These are phyloP conservation scores for Steinernema hermaphroditum DNA, from an alignment of 2,888 invertebrate genomes.

Conservation along the genomic window DNA sequence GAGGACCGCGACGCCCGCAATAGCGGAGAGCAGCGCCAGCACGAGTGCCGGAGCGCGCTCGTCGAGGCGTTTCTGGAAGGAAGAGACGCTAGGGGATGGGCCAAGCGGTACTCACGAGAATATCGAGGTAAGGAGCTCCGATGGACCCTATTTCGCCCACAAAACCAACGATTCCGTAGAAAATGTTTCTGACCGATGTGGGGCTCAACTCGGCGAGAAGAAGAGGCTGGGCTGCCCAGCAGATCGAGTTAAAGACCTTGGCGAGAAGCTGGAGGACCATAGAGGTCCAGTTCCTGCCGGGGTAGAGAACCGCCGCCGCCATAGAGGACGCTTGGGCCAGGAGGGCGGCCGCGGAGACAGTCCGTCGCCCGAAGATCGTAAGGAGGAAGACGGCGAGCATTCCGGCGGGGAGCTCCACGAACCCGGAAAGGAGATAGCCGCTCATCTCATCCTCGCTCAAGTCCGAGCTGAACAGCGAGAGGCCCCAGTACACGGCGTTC, in stretches of 20 bases:
- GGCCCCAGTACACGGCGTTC: slow-evolving; percentile 64
- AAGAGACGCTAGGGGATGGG: no score
- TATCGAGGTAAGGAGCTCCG: slow-evolving; percentile 60
- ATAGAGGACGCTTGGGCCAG: slow-evolving; percentile 42
- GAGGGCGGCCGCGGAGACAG: slow-evolving; percentile 43
- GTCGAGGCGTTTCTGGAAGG: slow-evolving; percentile 46
- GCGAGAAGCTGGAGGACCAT: slow-evolving; percentile 59
- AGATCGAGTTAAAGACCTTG: slow-evolving; percentile 59
- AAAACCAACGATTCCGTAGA: slow-evolving; percentile 41
- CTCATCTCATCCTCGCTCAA: slow-evolving; percentile 60
- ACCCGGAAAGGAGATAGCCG: slow-evolving; percentile 64
- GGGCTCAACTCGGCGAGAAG: slow-evolving; percentile 57
- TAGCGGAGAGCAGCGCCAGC: slow-evolving; percentile 50
- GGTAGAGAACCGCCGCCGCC: slow-evolving; percentile 47
- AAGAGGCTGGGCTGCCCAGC: slow-evolving; percentile 60
- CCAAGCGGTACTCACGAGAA: no score
- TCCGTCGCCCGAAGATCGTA: slow-evolving; percentile 42
- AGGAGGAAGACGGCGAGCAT: slow-evolving; percentile 46
- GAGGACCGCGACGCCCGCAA: slow-evolving; percentile 51
- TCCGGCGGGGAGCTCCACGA: slow-evolving; percentile 63
- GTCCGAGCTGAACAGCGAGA: slow-evolving; percentile 62
- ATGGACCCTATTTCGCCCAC: slow-evolving; percentile 51
- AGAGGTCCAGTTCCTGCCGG: slow-evolving; percentile 38
- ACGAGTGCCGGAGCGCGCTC: slow-evolving; percentile 52
- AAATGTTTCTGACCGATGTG: slow-evolving; percentile 59